Evolutionary conservation across 1,140 invertebrate genomes (phyloP).

Genomic region (Eumeta japonica): DNA sequence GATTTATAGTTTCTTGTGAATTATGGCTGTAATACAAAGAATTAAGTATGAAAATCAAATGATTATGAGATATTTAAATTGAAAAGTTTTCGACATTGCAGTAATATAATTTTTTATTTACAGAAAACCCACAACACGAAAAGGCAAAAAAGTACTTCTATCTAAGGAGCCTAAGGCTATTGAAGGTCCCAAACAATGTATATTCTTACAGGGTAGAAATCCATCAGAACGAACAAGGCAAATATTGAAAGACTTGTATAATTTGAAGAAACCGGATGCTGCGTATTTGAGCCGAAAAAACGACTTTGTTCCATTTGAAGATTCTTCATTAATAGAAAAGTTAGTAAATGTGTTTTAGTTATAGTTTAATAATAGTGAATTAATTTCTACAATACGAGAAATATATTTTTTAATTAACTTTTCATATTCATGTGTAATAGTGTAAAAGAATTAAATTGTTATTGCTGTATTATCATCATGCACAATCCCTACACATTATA

Average conservation of each 20-base stretch:
- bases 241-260: slow-evolving; percentile 84
- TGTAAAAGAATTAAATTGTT: too few relatives aligned
- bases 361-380: too few relatives aligned
- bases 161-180: slow-evolving; percentile 83
- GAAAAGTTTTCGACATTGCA: neutral
- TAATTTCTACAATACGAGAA: too few relatives aligned
- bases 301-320: slow-evolving; percentile 84
- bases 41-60: too few relatives aligned
- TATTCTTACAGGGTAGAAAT: slow-evolving; percentile 85
- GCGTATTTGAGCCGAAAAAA: slow-evolving; percentile 78
- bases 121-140: slow-evolving; percentile 86
- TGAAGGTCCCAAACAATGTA: slow-evolving; percentile 82
- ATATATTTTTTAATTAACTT: too few relatives aligned
- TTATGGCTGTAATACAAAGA: slow-evolving; percentile 52
- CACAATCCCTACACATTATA: too few relatives aligned
- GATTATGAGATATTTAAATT: slow-evolving; percentile 10
- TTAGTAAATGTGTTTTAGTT: too few relatives aligned
- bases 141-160: slow-evolving; percentile 81
- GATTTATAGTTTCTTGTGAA: too few relatives aligned
- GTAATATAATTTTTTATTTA: slow-evolving; percentile 21
- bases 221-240: slow-evolving; percentile 73
- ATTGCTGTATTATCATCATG: too few relatives aligned
- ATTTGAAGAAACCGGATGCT: slow-evolving; percentile 83
- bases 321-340: slow-evolving; percentile 78
- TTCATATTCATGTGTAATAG: too few relatives aligned